These are phyloP conservation scores for Steinernema hermaphroditum DNA, from an alignment of 2,888 invertebrate species.

Conservation along the genomic window DNA sequence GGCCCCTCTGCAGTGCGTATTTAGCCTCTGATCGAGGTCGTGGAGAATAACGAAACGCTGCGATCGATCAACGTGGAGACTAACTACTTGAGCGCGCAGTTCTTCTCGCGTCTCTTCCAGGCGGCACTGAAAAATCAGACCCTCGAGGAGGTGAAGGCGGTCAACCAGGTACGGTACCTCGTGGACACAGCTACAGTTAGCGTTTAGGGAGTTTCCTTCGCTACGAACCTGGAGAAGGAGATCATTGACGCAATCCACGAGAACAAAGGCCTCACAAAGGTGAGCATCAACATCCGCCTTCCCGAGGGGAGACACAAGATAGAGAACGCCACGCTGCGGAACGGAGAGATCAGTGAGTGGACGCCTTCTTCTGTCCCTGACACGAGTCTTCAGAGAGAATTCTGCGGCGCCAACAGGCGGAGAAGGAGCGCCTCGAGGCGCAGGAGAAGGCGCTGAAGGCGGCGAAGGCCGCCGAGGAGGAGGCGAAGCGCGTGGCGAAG, in stretches of 20 bases:
- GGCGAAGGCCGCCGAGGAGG: constrained; percentile 12
- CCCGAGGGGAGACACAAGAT: constrained; percentile 65
- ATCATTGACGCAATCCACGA: constrained; percentile 61
- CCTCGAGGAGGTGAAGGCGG: constrained; percentile 90
- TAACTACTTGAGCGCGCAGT: constrained; percentile 72
- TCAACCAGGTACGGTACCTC: constrained; percentile 77
- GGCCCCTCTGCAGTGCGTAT: constrained; percentile 23
- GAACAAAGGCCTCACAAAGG: constrained; percentile 61
- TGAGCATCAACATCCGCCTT: constrained; percentile 62
- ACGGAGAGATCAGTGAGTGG: constrained; percentile 63
- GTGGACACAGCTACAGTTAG: not conserved
- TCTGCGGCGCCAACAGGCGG: not conserved
- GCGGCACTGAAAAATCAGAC: constrained; percentile 82
- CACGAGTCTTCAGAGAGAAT: not conserved
- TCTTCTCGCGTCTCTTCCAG: constrained; percentile 81
- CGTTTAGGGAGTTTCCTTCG: constrained; percentile 60
- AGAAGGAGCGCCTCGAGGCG: constrained; percentile 7
- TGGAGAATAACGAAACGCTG: constrained; percentile 68
- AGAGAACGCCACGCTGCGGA: constrained; percentile 62
- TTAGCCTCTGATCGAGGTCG: constrained; percentile 73
- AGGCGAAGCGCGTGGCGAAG: constrained; percentile 4
- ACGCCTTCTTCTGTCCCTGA: too few relatives aligned
- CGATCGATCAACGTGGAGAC: constrained; percentile 76
- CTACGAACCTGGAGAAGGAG: constrained; percentile 62
- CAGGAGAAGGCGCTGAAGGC: constrained; percentile 14